Base-by-base conservation (phyloP, 2,113 vertebrate genomes). In the Pheucticus melanocephalus region DNA sequence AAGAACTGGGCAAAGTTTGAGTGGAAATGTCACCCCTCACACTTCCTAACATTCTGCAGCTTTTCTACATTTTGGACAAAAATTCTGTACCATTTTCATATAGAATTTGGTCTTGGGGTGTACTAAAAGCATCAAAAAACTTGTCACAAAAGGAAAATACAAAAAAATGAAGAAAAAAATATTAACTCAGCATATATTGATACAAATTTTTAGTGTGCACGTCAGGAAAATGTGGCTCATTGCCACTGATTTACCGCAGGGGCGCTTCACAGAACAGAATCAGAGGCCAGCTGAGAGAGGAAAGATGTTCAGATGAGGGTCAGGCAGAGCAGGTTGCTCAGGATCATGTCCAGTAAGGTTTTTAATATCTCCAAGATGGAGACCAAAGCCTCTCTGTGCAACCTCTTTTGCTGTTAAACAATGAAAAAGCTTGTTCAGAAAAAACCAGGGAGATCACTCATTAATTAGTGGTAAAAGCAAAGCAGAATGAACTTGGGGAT, bases 21-120 rank as follows among this genome's bases (percentile, higher is more conserved):
- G 12, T 6, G 5, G 14, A 56, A 10, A 3, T 12, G 4, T 40
- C 21, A 8, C 10, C 23, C 5, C 5, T 63, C 30, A n/a, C 6
- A 54, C 10, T 53, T 44, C 13, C 9, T 44, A 64, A 48, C 22
- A 42, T 53, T 40, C 48, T n/a, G 25, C 24, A 79, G 27, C 22
- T 77, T 61, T 80, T 42, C 50, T 5, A 11, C 4, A 2, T 48
- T 56, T 54, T 6, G 25, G 8, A 48, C 7, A 39, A 66, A 88
- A 5, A 2, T 1, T 56, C 48, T 21, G 11, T 28, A 15, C 2
- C 16, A n/a, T 39, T 44, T 57, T 66, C 10, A 54, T 12, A n/a
- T 3, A 61, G 13, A 30, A 61, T 42, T 60, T 87, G 6, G 20
- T 30, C 47, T 35, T 31, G 4, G 35, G 11, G 35, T 45, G 20